Base-by-base conservation (phyloP, 2,113 vertebrate species). In the Vidua chalybeata region DNA sequence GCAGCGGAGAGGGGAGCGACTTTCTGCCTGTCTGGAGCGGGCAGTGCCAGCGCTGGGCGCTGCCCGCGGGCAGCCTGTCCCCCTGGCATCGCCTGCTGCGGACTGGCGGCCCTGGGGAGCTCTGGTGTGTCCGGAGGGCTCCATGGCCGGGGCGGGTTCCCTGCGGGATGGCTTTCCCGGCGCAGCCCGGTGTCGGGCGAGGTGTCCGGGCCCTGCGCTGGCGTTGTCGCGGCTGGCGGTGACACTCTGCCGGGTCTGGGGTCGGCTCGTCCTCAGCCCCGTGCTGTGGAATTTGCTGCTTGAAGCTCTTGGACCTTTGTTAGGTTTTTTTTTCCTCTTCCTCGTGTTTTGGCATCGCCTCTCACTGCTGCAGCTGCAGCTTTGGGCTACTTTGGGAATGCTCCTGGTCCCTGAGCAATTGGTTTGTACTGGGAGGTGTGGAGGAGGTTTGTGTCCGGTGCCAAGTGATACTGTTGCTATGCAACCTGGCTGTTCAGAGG, bases 401-500 rank as follows among this genome's bases (percentile, higher is more conserved):
- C 24, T 93, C 30, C 73, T 16, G 30, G 24, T 86, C 58, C 24
- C 63, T 2, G 22, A 46, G 45, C 45, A 43, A 6, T 31, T 76
- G 58, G n/a, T 87, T 73, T 88, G 18, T 52, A 14, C 10, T 21
- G 69, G 75, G 33, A 5, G 2, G 1, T 43, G 28, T 55, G 59
- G 33, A 56, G n/a, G 72, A 31, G 23, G 4, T 28, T 14, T 6
- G 27, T 48, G 45, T 37, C 64, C 35, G 2, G 54, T 2, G 26
- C 72, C 12, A 8, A 21, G 30, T 26, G 63, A 45, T 7, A 0
- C 10, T 26, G n/a, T 63, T 37, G 7, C 72, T 33, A 10, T 0
- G 0, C 0, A 1, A 1, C 31, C 16, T 9, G 48, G 2, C 63
- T 79, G 0, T 37, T 55, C 12, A 15, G 54, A 26, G 30, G 49